Base-by-base conservation (phyloP, 2,797 vertebrate species). In the Urocyon cinereoargenteus region DNA sequence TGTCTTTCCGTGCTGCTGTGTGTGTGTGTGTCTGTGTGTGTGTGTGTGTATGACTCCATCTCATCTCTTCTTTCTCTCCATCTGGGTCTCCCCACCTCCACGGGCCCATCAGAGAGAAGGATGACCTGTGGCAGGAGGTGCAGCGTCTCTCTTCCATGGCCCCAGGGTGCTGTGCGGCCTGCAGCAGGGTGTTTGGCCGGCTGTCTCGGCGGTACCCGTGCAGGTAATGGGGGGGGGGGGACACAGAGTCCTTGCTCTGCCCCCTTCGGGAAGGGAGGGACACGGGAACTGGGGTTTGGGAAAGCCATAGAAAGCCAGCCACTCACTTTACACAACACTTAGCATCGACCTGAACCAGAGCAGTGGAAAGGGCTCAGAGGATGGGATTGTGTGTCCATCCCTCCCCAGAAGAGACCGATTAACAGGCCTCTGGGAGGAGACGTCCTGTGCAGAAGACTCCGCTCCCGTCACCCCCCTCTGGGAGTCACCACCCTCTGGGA, bases 121-220 rank as follows among this genome's bases (percentile, higher is more conserved):
- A 99, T 95, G 95, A 61, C 31, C 96, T 98, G 82, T 99, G 99
- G 99, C 98, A 99, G 97, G 98, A 98, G 96, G 98, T 98, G 0
- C 98, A 98, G 94, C 98, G 98, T 82, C 98, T 98, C 2, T 88
- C 98, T 3, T 92, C 90, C 0, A 0, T 90, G 1, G 12, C 28
- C 19, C 82, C 97, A 34, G 97, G 97, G 10, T 45, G 98, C n/a
- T 99, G 99, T 0, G 2, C 70, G 36, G 55, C 90, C 93, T 99
- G 99, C 73, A 93, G 5, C 95, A 99, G 98, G 95, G 95, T 98
- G 96, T 99, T 99, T 70, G 96, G 96, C 34, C 97, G 98, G 7
- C 98, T 98, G 34, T 98, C 98, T 89, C 98, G 98, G 49, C 93
- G 98, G 16, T 98, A 98, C 90, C 98, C 57, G 13, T 99, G 99